Base-by-base conservation (phyloP, 92 coral and sea anemone species). In the Parazoanthus atlanticus region DNA sequence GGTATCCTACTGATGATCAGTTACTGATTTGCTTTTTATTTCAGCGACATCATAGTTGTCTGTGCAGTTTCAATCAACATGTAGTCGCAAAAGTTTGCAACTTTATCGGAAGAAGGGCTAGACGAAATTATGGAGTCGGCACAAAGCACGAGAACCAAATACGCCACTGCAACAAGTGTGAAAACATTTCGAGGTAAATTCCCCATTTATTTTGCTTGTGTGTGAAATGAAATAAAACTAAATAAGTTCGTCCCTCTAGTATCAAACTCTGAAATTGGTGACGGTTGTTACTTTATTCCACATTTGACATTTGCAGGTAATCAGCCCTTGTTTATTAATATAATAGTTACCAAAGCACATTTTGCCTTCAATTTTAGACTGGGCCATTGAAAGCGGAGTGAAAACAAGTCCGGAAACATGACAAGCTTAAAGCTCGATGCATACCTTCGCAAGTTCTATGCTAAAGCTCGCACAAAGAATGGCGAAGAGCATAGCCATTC, bases 401-500 rank as follows among this genome's bases (percentile, higher is more conserved):
- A 8, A 74, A 8, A 74, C 33, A 15, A 74, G 23, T 13, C 11
- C 31, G 12, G 23, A 74, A 34, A 74, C 56, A 30, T 86, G 89
- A 75, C 83, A 56, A 28, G 11, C 54, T 30, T 34, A 5, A 75
- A 86, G 74, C 84, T 86, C 10, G 74, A 77, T 47, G 2, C 47
- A 76, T 26, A 33, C 15, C 32, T 88, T 2, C 71, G 65, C 10
- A 58, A 72, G 11, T 76, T 90, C 34, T 88, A 88, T 47, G 65
- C 80, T 36, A 81, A 88, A 70, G 86, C 79, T 16, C 58, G 71
- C 54, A 77, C 58, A 34, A 89, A 90, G 65, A 85, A 85, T 31
- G 80, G 85, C 1, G 84, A 36, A 17, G 72, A 89, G 28, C 74
- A 88, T 38, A 80, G 87, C 23, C 85, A 87, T 56, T 86, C 88